Percentiles rank a stretch among this genome's conserved stretches.
Evolutionary conservation across 2,113 vertebrate species (phyloP).

Genomic region (Otolemur garnettii): DNA sequence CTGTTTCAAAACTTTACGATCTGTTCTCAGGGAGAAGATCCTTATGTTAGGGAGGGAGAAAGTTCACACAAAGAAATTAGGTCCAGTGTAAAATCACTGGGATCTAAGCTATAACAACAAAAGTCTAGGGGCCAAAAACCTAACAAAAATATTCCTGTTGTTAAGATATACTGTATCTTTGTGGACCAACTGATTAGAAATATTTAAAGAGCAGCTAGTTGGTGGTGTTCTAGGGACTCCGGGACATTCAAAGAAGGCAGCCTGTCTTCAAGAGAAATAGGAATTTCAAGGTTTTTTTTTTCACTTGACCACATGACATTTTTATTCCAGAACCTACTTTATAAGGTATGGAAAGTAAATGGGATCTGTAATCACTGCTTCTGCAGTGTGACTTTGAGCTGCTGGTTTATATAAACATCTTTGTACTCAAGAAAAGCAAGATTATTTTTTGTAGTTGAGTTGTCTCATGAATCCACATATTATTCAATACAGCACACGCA

Average conservation of each 20-base stretch:
- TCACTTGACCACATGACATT: background rate
- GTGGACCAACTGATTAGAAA: background rate
- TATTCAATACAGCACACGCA: background rate
- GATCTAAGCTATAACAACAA: conserved; percentile 12
- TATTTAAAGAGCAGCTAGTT: conserved; percentile 1
- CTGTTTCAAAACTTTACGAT: conserved; percentile 49
- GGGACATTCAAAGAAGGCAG: background rate
- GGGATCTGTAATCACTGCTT: background rate
- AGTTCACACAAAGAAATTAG: conserved; percentile 42
- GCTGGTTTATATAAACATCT: background rate
- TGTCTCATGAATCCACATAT: background rate
- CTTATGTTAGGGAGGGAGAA: background rate
- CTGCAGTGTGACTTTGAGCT: background rate
- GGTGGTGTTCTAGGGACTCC: background rate
- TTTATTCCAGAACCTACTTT: background rate
- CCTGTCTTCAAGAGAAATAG: background rate
- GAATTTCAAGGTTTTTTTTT: background rate
- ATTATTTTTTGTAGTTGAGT: background rate
- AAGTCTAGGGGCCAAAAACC: background rate
- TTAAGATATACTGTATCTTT: conserved; percentile 32
- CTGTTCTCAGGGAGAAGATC: conserved; percentile 12
- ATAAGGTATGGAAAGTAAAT: background rate
- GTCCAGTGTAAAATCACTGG: background rate
- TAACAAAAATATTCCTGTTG: background rate
- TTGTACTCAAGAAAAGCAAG: background rate